Evolutionary conservation across 2,888 invertebrate species (phyloP).

Genomic region (Andrena camellia): DNA sequence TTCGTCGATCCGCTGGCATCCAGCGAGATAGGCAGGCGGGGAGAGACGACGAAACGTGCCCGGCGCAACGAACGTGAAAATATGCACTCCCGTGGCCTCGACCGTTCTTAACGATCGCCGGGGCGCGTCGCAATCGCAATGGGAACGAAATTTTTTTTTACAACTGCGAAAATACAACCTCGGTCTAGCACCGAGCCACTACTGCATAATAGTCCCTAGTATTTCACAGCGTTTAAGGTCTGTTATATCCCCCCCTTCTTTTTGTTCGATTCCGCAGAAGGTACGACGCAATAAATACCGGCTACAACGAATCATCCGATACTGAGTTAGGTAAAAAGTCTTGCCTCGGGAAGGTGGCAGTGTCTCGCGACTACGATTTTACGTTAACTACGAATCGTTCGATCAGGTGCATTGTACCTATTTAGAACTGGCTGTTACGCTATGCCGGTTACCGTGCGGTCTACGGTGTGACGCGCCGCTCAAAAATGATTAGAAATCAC

Average conservation of each 20-base stretch:
- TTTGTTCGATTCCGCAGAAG: not conserved
- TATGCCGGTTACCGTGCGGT: conserved; percentile 7
- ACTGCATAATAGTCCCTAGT: not conserved
- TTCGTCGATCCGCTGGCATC: too few species aligned
- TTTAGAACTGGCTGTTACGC: conserved; percentile 12
- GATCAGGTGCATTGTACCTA: conserved; percentile 31
- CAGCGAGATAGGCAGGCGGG: not conserved
- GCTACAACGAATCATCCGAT: not conserved
- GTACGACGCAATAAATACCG: conserved; percentile 20
- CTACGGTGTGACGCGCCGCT: conserved; percentile 2
- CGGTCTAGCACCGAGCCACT: not conserved
- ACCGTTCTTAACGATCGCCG: not conserved
- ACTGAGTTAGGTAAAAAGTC: conserved; percentile 31
- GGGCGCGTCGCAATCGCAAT: not conserved
- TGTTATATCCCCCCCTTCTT: too few species aligned
- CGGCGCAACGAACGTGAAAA: not conserved
- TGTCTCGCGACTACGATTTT: conserved; percentile 42
- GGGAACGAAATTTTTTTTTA: conserved; percentile 7
- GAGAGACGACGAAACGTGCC: not conserved
- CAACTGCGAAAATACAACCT: not conserved
- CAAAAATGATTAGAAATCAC: conserved; percentile 15
- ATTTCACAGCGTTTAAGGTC: conserved; percentile 24
- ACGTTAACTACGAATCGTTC: conserved; percentile 12
- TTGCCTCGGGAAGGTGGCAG: conserved; percentile 67
- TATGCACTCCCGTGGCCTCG: not conserved